These are phyloP conservation scores for Trinectes maculatus DNA, from an alignment of 2,113 vertebrate genomes.

Conservation along the genomic window DNA sequence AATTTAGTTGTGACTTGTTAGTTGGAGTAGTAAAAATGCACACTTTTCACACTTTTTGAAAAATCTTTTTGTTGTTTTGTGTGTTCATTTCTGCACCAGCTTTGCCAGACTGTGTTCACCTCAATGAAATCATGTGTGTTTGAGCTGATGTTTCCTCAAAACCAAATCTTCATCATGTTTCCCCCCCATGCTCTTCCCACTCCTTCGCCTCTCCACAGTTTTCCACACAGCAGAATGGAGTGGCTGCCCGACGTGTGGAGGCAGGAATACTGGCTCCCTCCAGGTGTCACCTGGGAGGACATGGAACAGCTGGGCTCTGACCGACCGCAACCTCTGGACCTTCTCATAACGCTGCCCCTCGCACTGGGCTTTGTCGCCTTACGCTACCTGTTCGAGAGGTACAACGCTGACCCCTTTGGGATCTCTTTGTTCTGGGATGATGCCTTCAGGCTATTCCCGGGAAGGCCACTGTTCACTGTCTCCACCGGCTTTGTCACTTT, in stretches of 20 bases:
- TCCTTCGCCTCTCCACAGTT: too few relatives aligned
- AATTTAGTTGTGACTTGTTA: not conserved
- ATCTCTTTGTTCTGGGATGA: not conserved
- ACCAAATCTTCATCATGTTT: too few relatives aligned
- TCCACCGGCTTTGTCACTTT: too few relatives aligned
- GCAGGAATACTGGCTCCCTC: constrained; percentile 89
- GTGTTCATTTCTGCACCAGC: too few relatives aligned
- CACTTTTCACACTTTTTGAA: too few relatives aligned
- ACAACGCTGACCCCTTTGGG: constrained; percentile 28
- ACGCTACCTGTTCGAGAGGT: constrained; percentile 89
- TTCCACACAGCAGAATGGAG: constrained; percentile 85
- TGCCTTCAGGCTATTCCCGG: not conserved
- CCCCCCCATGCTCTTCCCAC: too few relatives aligned
- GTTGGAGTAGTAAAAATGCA: not conserved
- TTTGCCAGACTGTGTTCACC: not conserved
- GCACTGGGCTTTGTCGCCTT: constrained; percentile 82
- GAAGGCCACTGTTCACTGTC: too few relatives aligned
- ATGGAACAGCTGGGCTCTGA: constrained; percentile 80
- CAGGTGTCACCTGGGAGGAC: constrained; percentile 87
- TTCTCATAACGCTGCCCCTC: constrained; percentile 85
- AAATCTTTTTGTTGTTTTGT: too few relatives aligned
- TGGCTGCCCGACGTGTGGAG: constrained; percentile 86
- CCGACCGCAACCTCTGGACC: constrained; percentile 81
- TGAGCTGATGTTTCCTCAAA: not conserved
- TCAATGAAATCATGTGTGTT: not conserved